These are phyloP conservation scores for Tricholaema leucomelas DNA, from an alignment of 2,113 vertebrate genomes.

Conservation along the genomic window DNA sequence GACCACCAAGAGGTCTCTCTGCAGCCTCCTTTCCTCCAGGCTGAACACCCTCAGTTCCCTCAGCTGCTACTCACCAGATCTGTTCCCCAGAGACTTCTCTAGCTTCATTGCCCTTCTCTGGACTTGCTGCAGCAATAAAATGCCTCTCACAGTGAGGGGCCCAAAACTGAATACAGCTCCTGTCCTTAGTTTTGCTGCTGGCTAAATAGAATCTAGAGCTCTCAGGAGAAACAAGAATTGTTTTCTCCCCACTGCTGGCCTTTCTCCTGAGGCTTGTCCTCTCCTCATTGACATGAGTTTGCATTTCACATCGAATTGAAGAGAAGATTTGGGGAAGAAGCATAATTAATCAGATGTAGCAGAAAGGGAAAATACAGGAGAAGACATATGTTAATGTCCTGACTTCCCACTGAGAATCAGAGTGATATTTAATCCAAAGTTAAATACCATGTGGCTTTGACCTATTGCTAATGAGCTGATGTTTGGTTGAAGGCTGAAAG, in stretches of 20 bases:
- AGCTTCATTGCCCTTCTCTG: too few relatives aligned
- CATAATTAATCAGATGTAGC: not conserved
- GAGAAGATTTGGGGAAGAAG: not conserved
- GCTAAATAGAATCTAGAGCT: not conserved
- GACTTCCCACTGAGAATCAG: not conserved
- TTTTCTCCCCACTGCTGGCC: not conserved
- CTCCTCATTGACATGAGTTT: not conserved
- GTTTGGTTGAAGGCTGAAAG: not conserved
- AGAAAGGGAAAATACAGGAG: not conserved
- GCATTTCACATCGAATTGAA: not conserved
- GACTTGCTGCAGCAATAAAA: too few relatives aligned
- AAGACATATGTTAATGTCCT: not conserved
- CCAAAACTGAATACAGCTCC: too few relatives aligned
- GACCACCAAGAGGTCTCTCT: too few relatives aligned
- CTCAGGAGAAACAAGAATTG: not conserved
- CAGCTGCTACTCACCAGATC: too few relatives aligned
- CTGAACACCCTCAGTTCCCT: too few relatives aligned
- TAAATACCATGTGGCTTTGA: not conserved
- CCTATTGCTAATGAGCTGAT: not conserved
- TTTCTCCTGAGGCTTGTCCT: not conserved
- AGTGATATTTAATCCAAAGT: not conserved
- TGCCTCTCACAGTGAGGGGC: too few relatives aligned
- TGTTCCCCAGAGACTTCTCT: too few relatives aligned
- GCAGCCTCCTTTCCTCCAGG: too few relatives aligned
- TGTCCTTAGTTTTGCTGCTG: not conserved